Percentiles rank a stretch among this genome's conserved stretches.
These are phyloP conservation scores for Echinops telfairi DNA, from an alignment of 2,113 vertebrate species.

Conservation along the genomic window DNA sequence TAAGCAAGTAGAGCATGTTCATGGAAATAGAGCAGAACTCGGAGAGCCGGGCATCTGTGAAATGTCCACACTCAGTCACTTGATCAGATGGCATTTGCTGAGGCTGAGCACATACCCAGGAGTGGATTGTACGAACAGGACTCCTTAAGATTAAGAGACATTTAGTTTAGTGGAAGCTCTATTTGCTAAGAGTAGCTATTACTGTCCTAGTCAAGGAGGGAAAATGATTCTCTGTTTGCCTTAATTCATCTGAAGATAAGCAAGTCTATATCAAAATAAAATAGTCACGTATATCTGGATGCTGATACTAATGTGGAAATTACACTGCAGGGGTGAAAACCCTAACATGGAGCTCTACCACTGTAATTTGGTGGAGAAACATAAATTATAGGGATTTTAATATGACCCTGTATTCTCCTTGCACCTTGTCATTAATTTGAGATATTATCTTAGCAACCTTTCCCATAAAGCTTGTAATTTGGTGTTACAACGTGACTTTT, in stretches of 20 bases:
- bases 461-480: constrained; percentile 19
- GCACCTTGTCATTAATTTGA: background rate
- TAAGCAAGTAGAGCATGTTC: background rate
- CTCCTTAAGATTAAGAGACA: constrained; percentile 4
- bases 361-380: constrained; percentile 6
- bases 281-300: constrained; percentile 44
- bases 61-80: background rate
- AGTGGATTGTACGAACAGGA: background rate
- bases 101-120: background rate
- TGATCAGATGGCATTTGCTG: background rate
- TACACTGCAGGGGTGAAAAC: background rate
- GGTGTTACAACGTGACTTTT: constrained; percentile 10
- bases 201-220: background rate
- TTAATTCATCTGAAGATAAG: constrained; percentile 56
- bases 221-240: background rate
- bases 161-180: background rate
- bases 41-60: background rate
- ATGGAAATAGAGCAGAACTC: constrained; percentile 13
- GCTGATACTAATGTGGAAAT: constrained; percentile 57
- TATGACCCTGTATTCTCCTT: background rate
- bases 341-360: constrained; percentile 20
- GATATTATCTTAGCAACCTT: constrained; percentile 33
- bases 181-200: constrained; percentile 18
- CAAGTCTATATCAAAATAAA: constrained; percentile 55
- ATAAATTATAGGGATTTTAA: constrained; percentile 22